A percentile compares a stretch with the other conserved stretches of the same genome.
Evolutionary conservation across 2,113 vertebrate genomes (phyloP).

Genomic region (Psammodynastes pulverulentus): DNA sequence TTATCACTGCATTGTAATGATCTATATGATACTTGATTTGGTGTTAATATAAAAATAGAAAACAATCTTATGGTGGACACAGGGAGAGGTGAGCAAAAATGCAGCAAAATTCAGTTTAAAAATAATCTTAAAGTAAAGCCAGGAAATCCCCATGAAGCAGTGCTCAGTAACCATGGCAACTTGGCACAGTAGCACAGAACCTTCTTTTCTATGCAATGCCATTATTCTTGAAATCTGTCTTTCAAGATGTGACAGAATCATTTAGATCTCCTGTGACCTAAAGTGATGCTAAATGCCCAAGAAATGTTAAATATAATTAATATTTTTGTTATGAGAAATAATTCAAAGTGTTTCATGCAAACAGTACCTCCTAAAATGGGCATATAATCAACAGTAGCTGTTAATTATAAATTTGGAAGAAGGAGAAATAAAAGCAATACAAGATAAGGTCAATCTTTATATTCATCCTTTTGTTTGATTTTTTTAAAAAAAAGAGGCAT

Average conservation of each 20-base stretch:
- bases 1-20: neutral
- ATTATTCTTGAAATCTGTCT: constrained; percentile 69
- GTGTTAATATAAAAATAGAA: neutral
- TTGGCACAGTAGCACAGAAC: constrained; percentile 68
- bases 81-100: neutral
- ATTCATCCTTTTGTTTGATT: constrained; percentile 34
- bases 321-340: constrained; percentile 61
- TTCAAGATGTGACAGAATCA: constrained; percentile 66
- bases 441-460: constrained; percentile 9
- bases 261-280: constrained; percentile 69
- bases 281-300: constrained; percentile 40
- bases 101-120: constrained; percentile 53
- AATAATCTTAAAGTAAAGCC: constrained; percentile 59
- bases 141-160: constrained; percentile 71
- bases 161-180: constrained; percentile 71
- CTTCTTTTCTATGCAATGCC: constrained; percentile 69
- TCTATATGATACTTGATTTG: neutral
- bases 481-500: constrained; percentile 34
- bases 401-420: constrained; percentile 54
- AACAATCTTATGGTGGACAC: neutral
- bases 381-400: constrained; percentile 54
- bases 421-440: constrained; percentile 44
- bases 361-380: constrained; percentile 63
- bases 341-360: constrained; percentile 53
- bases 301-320: constrained; percentile 69